Conservation (phyloP, 1,140 invertebrate genomes). For the Globodera rostochiensis region DNA sequence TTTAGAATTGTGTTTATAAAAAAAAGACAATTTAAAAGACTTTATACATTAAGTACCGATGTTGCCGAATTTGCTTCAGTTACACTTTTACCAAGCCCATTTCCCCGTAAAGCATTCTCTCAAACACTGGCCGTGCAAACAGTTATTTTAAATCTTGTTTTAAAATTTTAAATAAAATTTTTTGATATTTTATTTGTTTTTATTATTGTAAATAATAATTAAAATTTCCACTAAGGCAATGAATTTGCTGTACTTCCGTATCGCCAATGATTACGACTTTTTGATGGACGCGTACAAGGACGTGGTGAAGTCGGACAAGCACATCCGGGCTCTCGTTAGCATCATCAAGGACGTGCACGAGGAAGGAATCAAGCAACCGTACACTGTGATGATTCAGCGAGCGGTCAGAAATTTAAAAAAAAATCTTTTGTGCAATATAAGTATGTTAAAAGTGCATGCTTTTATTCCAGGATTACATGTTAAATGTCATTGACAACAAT, state of each 20-base stretch:
- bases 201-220: background rate
- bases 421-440: background rate
- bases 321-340: background rate
- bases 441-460: too few species aligned
- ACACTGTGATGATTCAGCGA: background rate
- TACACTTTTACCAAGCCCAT: background rate
- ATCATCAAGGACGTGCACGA: background rate
- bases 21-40: too few species aligned
- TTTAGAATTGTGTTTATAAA: too few species aligned
- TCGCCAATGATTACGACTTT: background rate
- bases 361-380: background rate
- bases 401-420: background rate
- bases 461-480: background rate
- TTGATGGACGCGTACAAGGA: background rate
- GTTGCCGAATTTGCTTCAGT: background rate
- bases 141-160: background rate
- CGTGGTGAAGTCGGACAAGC: background rate
- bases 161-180: background rate
- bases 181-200: background rate
- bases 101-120: background rate
- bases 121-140: background rate
- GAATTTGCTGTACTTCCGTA: slow-evolving; percentile 1
- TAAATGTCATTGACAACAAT: background rate
- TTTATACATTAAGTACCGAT: too few species aligned
- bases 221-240: background rate